A percentile compares a stretch with the other conserved stretches of the same genome.
These are phyloP conservation scores for Chloroclystis v-ata DNA, from an alignment of 2,888 invertebrate genomes.

Conservation along the genomic window DNA sequence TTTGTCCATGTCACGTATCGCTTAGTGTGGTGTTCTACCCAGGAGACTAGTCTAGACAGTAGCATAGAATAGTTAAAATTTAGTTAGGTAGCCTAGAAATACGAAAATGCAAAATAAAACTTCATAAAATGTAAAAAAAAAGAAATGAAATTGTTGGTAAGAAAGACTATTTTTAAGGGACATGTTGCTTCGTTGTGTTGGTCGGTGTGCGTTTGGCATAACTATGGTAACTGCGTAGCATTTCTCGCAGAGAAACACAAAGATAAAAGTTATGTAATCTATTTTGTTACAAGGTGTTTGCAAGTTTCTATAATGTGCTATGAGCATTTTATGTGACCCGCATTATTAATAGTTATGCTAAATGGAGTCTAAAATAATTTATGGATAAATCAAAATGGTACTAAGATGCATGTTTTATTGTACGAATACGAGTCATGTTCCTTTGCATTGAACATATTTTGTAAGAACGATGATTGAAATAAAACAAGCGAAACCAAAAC, in stretches of 20 bases:
- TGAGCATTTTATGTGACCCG: slow-evolving; percentile 78
- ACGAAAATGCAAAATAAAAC: slow-evolving; percentile 79
- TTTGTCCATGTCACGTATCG: slow-evolving; percentile 77
- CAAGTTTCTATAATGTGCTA: slow-evolving; percentile 79
- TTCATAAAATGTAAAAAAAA: slow-evolving; percentile 78
- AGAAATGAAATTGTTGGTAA: slow-evolving; percentile 80
- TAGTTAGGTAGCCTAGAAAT: slow-evolving; percentile 78
- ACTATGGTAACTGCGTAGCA: slow-evolving; percentile 74
- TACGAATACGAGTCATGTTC: slow-evolving; percentile 72
- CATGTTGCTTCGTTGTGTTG: slow-evolving; percentile 78
- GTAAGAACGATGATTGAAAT: slow-evolving; percentile 79
- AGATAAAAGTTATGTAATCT: slow-evolving; percentile 72
- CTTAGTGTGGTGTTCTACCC: slow-evolving; percentile 77
- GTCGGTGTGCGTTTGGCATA: slow-evolving; percentile 72
- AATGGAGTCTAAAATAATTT: slow-evolving; percentile 76
- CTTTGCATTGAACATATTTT: slow-evolving; percentile 80
- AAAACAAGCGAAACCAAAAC: slow-evolving; percentile 77
- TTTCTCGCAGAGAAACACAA: slow-evolving; percentile 72
- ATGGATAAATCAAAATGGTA: slow-evolving; percentile 77
- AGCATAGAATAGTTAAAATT: slow-evolving; percentile 78
- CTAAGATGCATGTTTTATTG: slow-evolving; percentile 79
- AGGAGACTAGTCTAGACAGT: slow-evolving; percentile 78
- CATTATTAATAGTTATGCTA: slow-evolving; percentile 79
- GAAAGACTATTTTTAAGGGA: slow-evolving; percentile 81
- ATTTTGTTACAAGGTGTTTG: slow-evolving; percentile 79